A percentile compares a stretch with the other conserved stretches of the same genome.
Evolutionary conservation across 2,888 invertebrate genomes (phyloP).

Genomic region (Scaptomyza polygonia): DNA sequence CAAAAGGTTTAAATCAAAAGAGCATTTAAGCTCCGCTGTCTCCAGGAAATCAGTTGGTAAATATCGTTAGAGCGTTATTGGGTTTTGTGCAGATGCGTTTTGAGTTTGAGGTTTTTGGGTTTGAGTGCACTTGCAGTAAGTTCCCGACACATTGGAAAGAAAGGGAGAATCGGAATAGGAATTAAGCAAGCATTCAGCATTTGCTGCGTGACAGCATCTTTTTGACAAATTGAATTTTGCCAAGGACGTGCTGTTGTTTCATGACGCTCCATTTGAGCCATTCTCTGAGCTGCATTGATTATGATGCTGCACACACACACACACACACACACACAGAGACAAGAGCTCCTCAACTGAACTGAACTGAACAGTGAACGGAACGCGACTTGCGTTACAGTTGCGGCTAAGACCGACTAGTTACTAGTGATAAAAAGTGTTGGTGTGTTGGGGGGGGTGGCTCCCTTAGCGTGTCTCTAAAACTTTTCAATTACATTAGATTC

Average conservation of each 20-base stretch:
- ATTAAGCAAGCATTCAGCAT: constrained; percentile 77
- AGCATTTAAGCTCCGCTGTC: constrained; percentile 15
- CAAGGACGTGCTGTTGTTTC: constrained; percentile 75
- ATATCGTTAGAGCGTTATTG: constrained; percentile 13
- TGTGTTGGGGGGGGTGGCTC: constrained; percentile 1
- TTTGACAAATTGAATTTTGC: constrained; percentile 80
- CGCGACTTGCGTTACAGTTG: constrained; percentile 43
- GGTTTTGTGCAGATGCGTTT: not conserved
- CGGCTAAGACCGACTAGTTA: constrained; percentile 47
- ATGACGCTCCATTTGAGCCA: constrained; percentile 63
- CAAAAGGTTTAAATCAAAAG: constrained; percentile 6
- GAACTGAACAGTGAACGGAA: constrained; percentile 6
- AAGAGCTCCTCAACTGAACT: not conserved
- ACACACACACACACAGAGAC: not conserved
- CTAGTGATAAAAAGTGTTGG: constrained; percentile 6
- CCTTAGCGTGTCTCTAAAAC: constrained; percentile 54
- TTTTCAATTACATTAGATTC: constrained; percentile 75
- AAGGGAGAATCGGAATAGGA: constrained; percentile 46
- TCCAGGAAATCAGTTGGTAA: constrained; percentile 6
- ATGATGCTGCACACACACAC: constrained; percentile 29
- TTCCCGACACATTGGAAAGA: constrained; percentile 40
- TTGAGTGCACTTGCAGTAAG: constrained; percentile 22
- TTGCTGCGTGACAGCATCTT: constrained; percentile 76
- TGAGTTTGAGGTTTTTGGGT: constrained; percentile 6
- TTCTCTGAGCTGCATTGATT: constrained; percentile 48